These are phyloP conservation scores for Zygothrica quintamaculata DNA, from an alignment of 2,888 invertebrate species.

Conservation along the genomic window DNA sequence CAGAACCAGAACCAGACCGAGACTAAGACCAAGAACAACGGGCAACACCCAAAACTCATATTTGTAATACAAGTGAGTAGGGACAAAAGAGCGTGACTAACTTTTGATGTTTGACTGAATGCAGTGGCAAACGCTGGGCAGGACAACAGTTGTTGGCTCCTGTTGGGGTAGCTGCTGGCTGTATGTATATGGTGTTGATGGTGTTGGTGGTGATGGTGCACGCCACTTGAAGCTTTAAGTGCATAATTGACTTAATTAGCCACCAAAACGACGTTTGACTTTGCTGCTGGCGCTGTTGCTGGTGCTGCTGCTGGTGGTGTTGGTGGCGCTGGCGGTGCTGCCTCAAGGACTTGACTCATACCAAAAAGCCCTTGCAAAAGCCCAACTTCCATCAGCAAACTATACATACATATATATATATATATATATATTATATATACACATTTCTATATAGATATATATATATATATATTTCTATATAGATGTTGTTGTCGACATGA, in stretches of 20 bases:
- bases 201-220: conserved; percentile 50
- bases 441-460: no score
- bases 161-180: conserved; percentile 2
- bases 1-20: background rate
- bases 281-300: conserved; percentile 18
- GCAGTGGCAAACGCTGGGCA: conserved; percentile 41
- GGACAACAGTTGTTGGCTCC: conserved; percentile 18
- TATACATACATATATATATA: background rate
- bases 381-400: conserved; percentile 30
- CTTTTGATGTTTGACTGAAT: conserved; percentile 74
- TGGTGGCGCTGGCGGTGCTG: conserved; percentile 43
- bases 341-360: conserved; percentile 63
- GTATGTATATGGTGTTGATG: conserved; percentile 5
- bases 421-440: no score
- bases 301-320: conserved; percentile 28
- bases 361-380: conserved; percentile 11
- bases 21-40: conserved; percentile 2
- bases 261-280: conserved; percentile 72
- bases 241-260: conserved; percentile 78
- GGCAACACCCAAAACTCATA: no score
- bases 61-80: background rate
- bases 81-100: conserved; percentile 63
- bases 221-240: conserved; percentile 74
- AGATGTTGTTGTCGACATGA: background rate
- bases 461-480: no score